Percentiles rank a stretch among this genome's conserved stretches.
Conservation (phyloP, 2,888 invertebrate genomes). For the Aporophyla nigra region DNA sequence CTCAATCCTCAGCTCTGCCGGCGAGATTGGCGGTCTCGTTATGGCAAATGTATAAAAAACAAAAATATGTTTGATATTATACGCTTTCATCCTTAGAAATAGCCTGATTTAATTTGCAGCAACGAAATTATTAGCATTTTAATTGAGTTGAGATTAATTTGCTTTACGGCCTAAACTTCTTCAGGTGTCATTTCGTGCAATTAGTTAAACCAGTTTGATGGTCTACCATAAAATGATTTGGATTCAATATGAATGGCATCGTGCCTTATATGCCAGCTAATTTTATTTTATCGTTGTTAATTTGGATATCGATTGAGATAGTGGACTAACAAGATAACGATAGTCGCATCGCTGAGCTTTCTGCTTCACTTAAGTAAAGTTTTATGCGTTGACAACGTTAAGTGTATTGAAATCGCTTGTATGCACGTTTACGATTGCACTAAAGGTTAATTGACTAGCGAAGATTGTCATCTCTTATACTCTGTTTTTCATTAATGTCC, state of each 20-base stretch:
- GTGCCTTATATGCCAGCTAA: constrained; percentile 43
- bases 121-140: constrained; percentile 75
- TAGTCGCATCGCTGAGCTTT: constrained; percentile 29
- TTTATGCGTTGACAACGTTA: constrained; percentile 32
- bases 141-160: constrained; percentile 76
- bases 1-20: constrained; percentile 59
- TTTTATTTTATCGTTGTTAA: constrained; percentile 54
- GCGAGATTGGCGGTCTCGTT: constrained; percentile 39
- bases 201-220: constrained; percentile 63
- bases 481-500: constrained; percentile 17
- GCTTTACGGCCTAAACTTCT: constrained; percentile 69
- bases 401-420: constrained; percentile 45
- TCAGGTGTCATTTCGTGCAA: constrained; percentile 70
- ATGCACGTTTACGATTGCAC: constrained; percentile 53
- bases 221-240: constrained; percentile 44
- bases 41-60: constrained; percentile 47
- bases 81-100: constrained; percentile 38
- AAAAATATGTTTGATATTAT: constrained; percentile 29
- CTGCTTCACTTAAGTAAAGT: constrained; percentile 32
- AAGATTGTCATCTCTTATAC: constrained; percentile 41
- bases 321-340: constrained; percentile 32
- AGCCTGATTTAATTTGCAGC: constrained; percentile 71
- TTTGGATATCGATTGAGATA: constrained; percentile 46
- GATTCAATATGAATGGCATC: constrained; percentile 45
- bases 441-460: constrained; percentile 54